phyloP scores from a whole-genome alignment of 1,140 invertebrate genomes.

The Battus philenor region DNA sequence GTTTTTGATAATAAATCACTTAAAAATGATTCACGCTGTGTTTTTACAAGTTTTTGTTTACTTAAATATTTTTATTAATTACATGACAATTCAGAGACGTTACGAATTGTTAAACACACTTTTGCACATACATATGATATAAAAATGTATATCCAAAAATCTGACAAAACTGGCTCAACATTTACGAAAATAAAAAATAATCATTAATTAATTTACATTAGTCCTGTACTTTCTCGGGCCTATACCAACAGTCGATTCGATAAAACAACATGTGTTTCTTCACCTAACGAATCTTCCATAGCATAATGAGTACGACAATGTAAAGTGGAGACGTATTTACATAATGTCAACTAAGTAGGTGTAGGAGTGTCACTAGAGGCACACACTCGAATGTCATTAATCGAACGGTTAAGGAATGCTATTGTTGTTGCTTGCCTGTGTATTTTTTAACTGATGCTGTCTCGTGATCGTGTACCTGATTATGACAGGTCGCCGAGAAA shows the following conservation, averaged over 20 bases:
- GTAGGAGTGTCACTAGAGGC: constrained; percentile 61
- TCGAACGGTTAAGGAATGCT: constrained; percentile 59
- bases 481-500: constrained; percentile 31
- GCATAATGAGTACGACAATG: constrained; percentile 71
- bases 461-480: constrained; percentile 29
- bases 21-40: too few relatives aligned
- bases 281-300: constrained; percentile 71
- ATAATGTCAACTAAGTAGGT: constrained; percentile 74
- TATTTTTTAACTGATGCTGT: constrained; percentile 48
- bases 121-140: too few relatives aligned
- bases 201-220: too few relatives aligned
- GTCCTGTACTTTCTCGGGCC: constrained; percentile 28
- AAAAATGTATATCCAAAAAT: too few relatives aligned
- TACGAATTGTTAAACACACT: too few relatives aligned
- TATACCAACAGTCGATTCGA: constrained; percentile 32
- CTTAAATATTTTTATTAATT: too few relatives aligned
- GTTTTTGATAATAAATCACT: too few relatives aligned
- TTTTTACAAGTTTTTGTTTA: too few relatives aligned
- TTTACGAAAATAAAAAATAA: too few relatives aligned
- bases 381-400: constrained; percentile 63
- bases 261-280: constrained; percentile 75
- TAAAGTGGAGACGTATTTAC: constrained; percentile 69
- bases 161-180: too few relatives aligned
- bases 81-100: too few relatives aligned
- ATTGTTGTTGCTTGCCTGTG: constrained; percentile 50